A percentile compares a stretch with the other conserved stretches of the same genome.
Conservation (phyloP, 2,113 vertebrate genomes). For the Steatornis caripensis region DNA sequence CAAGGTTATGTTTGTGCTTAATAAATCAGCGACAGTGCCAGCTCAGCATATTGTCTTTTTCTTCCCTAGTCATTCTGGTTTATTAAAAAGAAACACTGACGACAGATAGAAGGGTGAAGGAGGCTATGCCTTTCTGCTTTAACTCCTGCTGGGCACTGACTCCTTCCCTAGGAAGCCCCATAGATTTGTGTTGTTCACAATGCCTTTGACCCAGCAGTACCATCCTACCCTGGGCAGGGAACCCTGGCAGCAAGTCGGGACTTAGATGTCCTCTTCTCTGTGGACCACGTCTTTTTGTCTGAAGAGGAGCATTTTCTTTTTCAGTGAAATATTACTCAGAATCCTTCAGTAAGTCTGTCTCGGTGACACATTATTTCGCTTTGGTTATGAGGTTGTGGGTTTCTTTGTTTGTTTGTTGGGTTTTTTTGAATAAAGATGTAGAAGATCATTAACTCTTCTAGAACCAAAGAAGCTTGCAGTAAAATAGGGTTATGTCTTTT, state of each 20-base stretch:
- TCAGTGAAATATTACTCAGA: neutral
- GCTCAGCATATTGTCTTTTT: conserved; percentile 52
- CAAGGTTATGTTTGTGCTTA: conserved; percentile 61
- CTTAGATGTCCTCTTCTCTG: neutral
- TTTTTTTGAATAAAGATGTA: neutral
- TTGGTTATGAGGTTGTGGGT: neutral
- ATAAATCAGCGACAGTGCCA: conserved; percentile 42
- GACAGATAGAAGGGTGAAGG: conserved; percentile 4
- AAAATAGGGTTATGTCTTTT: neutral
- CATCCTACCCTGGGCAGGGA: neutral
- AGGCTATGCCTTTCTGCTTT: conserved; percentile 18
- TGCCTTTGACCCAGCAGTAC: neutral
- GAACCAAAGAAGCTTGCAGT: neutral
- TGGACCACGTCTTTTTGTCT: neutral
- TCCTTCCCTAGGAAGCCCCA: neutral
- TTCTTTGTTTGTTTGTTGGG: neutral
- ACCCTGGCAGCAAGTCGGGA: neutral
- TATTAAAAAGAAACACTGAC: conserved; percentile 39
- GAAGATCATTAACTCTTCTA: neutral
- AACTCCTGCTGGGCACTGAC: rapidly evolving
- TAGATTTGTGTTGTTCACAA: neutral
- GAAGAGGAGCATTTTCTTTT: neutral
- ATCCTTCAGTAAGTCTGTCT: neutral
- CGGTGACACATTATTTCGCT: neutral
- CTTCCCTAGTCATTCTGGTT: conserved; percentile 26